These are phyloP conservation scores for Phocoena sinus DNA, from an alignment of 2,113 vertebrate genomes.

Conservation along the genomic window DNA sequence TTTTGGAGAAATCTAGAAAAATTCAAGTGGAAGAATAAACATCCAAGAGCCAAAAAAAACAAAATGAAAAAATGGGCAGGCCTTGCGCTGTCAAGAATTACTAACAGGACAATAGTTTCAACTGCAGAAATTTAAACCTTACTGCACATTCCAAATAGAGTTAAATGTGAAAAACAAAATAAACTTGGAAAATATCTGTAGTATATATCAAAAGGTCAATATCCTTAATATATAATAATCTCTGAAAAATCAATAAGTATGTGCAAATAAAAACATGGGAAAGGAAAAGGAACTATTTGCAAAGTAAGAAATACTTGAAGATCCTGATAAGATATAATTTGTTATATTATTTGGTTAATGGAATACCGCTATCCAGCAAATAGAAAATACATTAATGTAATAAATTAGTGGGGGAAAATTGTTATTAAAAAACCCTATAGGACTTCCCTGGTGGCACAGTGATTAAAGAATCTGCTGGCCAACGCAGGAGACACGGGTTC, in stretches of 20 bases:
- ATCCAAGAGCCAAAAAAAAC: background rate
- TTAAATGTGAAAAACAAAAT: background rate
- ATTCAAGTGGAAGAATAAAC: background rate
- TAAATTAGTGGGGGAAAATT: background rate
- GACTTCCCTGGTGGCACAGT: no score
- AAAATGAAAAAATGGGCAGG: background rate
- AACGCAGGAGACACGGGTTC: no score
- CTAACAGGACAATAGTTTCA: background rate
- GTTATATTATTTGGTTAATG: background rate
- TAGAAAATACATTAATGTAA: background rate
- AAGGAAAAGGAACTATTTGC: background rate
- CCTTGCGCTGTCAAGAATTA: background rate
- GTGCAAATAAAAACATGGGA: background rate
- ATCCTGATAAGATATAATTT: background rate
- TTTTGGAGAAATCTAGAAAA: constrained; percentile 10
- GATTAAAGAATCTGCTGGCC: no score
- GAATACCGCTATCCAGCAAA: background rate
- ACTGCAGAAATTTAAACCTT: background rate
- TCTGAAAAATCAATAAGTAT: background rate
- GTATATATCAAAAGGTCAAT: background rate
- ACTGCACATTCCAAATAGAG: background rate
- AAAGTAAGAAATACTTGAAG: background rate
- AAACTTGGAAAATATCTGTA: background rate
- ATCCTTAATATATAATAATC: background rate
- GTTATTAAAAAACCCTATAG: background rate